These are phyloP conservation scores for Dipodomys ordii DNA, from an alignment of 2,113 vertebrate species.

Conservation along the genomic window DNA sequence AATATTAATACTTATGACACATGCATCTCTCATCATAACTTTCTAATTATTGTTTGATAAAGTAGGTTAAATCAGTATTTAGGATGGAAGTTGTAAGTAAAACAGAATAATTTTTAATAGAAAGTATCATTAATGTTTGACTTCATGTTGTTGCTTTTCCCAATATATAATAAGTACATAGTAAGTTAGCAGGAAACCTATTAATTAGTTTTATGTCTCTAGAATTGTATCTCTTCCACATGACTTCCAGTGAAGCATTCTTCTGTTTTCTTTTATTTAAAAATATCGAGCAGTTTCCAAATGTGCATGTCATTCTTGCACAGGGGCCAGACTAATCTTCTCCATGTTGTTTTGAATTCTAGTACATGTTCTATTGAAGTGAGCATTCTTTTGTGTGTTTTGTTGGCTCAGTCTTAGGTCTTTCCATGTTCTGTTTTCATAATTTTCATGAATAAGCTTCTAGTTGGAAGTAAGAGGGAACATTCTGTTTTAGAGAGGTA, in stretches of 20 bases:
- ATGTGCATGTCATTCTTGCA: no score
- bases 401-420: background rate
- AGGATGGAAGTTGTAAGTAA: background rate
- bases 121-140: background rate
- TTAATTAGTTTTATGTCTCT: background rate
- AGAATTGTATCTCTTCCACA: background rate
- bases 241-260: background rate
- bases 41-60: background rate
- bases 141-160: background rate
- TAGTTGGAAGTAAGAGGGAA: background rate
- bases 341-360: no score
- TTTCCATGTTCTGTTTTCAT: background rate
- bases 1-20: background rate
- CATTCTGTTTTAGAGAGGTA: background rate
- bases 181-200: background rate
- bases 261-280: background rate
- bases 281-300: no score
- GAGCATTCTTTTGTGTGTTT: background rate
- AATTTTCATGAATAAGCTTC: background rate
- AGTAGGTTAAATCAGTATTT: background rate
- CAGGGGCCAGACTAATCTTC: no score
- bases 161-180: background rate
- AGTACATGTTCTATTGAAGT: no score
- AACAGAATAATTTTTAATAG: slow-evolving; percentile 20
- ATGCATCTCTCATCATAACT: background rate